Percentiles rank a stretch among this genome's conserved stretches.
phyloP scores from a whole-genome alignment of 2,113 vertebrate species.

The Seriola rivoliana region DNA sequence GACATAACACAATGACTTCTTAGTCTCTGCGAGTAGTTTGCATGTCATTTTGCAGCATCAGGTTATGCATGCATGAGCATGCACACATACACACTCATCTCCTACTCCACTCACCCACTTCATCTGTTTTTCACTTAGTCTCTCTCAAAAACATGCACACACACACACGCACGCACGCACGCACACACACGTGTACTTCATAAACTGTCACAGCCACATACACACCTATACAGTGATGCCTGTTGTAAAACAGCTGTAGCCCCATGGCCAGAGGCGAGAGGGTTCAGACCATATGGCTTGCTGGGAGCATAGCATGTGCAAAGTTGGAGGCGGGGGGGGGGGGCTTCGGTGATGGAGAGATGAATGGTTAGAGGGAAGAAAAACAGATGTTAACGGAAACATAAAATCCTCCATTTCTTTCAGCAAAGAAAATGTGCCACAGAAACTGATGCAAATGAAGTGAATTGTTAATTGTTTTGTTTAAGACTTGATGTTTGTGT shows the following conservation, averaged over 20 bases:
- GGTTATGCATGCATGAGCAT: neutral
- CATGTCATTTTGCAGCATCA: conserved; percentile 21
- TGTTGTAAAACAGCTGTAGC: conserved; percentile 77
- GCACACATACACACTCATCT: neutral
- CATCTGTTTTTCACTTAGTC: neutral
- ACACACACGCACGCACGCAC: neutral
- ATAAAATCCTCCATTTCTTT: neutral
- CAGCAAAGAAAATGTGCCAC: neutral
- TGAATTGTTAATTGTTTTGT: neutral
- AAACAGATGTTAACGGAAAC: conserved; percentile 12
- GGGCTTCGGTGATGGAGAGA: conserved; percentile 32
- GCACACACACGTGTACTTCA: neutral
- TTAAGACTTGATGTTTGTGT: neutral
- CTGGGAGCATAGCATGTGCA: conserved; percentile 62
- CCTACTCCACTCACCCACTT: neutral
- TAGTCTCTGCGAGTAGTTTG: neutral
- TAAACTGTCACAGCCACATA: neutral
- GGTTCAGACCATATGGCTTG: conserved; percentile 72
- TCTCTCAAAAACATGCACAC: neutral
- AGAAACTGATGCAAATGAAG: neutral
- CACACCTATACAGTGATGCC: conserved; percentile 41
- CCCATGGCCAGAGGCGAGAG: conserved; percentile 52
- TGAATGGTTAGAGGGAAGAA: conserved; percentile 17
- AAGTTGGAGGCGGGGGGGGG: conserved; percentile 12
- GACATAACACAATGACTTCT: neutral